Conservation (phyloP, 2,888 invertebrate species). For the Epistrophe eligans region DNA sequence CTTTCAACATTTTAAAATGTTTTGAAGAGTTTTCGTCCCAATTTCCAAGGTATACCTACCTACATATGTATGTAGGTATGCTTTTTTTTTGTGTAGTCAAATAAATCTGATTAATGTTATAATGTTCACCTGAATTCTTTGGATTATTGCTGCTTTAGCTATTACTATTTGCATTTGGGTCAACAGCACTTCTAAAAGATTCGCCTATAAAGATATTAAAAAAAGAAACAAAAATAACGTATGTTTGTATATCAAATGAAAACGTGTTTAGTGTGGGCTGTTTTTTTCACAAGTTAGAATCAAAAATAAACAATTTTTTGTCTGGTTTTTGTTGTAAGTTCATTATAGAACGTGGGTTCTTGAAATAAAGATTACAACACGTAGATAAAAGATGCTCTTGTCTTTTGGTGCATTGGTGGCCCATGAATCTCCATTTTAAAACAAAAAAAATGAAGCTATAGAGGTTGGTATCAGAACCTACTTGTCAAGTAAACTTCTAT, state of each 20-base stretch:
- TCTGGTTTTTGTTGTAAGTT: neutral
- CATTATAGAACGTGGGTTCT: slow-evolving; percentile 14
- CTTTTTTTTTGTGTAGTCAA: neutral
- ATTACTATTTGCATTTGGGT: slow-evolving; percentile 41
- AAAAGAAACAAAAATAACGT: neutral
- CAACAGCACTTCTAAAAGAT: slow-evolving; percentile 36
- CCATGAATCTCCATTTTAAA: neutral
- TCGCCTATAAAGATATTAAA: slow-evolving; percentile 10
- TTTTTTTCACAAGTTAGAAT: neutral
- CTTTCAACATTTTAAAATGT: slow-evolving; percentile 4
- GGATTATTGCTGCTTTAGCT: neutral
- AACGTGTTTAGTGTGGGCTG: slow-evolving; percentile 28
- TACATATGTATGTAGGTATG: no score
- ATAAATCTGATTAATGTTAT: slow-evolving; percentile 50
- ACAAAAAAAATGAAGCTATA: slow-evolving; percentile 4
- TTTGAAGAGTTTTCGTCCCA: neutral
- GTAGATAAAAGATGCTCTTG: neutral
- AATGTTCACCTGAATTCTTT: slow-evolving; percentile 46
- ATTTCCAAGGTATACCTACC: neutral
- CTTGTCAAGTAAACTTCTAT: slow-evolving; percentile 40
- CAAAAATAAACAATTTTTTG: neutral
- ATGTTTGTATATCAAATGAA: no score
- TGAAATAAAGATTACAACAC: slow-evolving; percentile 26
- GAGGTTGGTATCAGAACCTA: neutral
- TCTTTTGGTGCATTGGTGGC: slow-evolving; percentile 28